A percentile compares a stretch with the other conserved stretches of the same genome.
phyloP scores from a whole-genome alignment of 2,797 vertebrate species.

The Diplodus puntazzo region DNA sequence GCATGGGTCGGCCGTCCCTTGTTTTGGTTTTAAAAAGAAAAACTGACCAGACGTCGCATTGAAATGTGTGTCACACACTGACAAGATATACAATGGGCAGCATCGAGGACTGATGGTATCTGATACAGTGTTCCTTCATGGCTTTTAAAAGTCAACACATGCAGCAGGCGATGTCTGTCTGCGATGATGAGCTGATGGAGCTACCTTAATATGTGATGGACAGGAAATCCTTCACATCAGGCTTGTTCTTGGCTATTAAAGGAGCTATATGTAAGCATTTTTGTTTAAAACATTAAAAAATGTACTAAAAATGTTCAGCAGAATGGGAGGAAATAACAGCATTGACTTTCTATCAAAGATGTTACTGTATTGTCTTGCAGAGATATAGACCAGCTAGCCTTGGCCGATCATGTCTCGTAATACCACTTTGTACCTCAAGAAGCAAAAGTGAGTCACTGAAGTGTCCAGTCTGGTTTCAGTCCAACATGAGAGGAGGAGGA shows the following conservation, averaged over 20 bases:
- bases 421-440: no score
- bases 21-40: slow-evolving; percentile 62
- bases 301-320: no score
- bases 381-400: no score
- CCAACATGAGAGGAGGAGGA: no score
- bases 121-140: slow-evolving; percentile 40
- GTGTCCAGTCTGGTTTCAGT: no score
- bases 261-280: no score
- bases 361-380: no score
- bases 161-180: slow-evolving; percentile 2
- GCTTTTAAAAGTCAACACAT: slow-evolving; percentile 38
- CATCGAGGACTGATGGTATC: slow-evolving; percentile 60
- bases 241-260: slow-evolving; percentile 14
- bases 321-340: no score
- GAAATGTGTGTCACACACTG: slow-evolving; percentile 63
- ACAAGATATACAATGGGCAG: slow-evolving; percentile 50
- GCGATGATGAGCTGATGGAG: slow-evolving; percentile 41
- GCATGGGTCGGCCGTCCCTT: slow-evolving; percentile 55
- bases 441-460: no score
- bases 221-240: slow-evolving; percentile 21
- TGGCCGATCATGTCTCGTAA: no score
- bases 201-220: not conserved
- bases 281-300: no score
- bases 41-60: slow-evolving; percentile 48
- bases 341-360: no score